Conservation (phyloP, 2,888 invertebrate genomes). For the Cataglyphis rosenhaueri region DNA sequence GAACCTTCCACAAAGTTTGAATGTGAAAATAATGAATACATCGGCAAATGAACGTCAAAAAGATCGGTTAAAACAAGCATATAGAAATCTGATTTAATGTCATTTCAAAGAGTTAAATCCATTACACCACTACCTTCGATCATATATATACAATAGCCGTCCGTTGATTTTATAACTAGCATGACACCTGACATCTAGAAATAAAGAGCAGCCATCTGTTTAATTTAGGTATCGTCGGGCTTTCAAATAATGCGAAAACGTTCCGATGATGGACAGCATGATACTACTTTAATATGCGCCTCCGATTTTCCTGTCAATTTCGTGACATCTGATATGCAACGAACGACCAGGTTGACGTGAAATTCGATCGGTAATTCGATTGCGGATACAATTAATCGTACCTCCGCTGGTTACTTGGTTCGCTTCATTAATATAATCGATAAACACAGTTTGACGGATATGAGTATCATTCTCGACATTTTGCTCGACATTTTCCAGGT, state of each 20-base stretch:
- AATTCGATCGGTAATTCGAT: conserved; percentile 41
- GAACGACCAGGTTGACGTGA: conserved; percentile 27
- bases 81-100: conserved; percentile 6
- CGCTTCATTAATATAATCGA: conserved; percentile 46
- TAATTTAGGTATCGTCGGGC: conserved; percentile 26
- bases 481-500: not conserved
- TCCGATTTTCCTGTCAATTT: conserved; percentile 45
- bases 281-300: conserved; percentile 46
- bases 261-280: conserved; percentile 45
- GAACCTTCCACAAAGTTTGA: not conserved
- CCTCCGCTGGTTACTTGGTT: not conserved
- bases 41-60: conserved; percentile 10
- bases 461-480: conserved; percentile 2
- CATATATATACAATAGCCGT: conserved; percentile 1
- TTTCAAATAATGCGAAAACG: conserved; percentile 29
- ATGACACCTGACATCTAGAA: conserved; percentile 48
- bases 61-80: not conserved
- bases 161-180: conserved; percentile 39
- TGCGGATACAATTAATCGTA: conserved; percentile 27
- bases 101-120: conserved; percentile 15
- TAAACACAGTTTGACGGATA: conserved; percentile 25
- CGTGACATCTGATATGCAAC: conserved; percentile 41
- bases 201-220: conserved; percentile 45
- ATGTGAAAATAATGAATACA: conserved; percentile 12
- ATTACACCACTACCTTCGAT: conserved; percentile 9